Evolutionary conservation across 2,113 vertebrate species (phyloP).

Genomic region (Strix uralensis): DNA sequence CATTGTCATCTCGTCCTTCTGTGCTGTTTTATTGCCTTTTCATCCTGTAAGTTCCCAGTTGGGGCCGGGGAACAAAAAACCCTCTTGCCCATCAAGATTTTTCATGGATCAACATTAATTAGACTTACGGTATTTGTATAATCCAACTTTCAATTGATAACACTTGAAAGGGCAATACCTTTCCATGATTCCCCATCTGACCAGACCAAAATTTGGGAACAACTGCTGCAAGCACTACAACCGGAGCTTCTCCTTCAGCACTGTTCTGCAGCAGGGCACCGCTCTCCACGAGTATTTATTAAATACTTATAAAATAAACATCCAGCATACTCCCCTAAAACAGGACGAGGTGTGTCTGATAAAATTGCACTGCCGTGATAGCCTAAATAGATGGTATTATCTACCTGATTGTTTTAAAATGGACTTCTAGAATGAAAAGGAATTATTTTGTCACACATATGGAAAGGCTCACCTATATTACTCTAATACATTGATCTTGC

Average conservation of each 20-base stretch:
- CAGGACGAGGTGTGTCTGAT: fast-evolving
- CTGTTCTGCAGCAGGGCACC: fast-evolving
- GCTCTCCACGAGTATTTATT: too few relatives aligned
- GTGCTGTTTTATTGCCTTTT: background rate
- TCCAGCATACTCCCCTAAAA: background rate
- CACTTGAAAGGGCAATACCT: background rate
- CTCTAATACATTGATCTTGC: background rate
- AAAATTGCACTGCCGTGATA: background rate
- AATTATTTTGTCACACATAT: background rate
- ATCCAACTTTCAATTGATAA: background rate
- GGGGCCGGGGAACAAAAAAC: background rate
- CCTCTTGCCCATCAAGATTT: background rate
- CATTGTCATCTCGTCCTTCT: background rate
- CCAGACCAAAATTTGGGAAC: background rate
- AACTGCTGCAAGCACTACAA: background rate
- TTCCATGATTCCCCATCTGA: background rate
- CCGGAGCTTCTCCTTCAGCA: fast-evolving
- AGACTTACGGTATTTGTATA: background rate
- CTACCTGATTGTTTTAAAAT: background rate
- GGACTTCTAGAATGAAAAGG: background rate
- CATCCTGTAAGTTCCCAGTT: background rate
- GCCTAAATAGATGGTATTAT: background rate
- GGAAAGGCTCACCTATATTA: background rate
- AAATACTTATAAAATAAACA: too few relatives aligned
- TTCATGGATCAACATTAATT: background rate